These are phyloP conservation scores for Tetheella fluctuosa DNA, from an alignment of 2,888 invertebrate species.

Conservation along the genomic window DNA sequence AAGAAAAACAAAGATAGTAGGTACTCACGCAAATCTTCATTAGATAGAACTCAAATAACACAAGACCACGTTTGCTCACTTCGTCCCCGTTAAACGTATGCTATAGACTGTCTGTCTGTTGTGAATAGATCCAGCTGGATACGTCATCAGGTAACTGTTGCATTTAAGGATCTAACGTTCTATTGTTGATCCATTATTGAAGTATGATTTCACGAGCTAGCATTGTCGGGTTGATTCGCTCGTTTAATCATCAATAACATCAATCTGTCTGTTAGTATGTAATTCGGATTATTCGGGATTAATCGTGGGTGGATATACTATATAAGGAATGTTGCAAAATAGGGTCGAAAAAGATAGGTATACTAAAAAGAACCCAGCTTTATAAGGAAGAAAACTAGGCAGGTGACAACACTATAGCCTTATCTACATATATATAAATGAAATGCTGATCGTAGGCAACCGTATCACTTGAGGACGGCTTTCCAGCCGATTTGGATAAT, in stretches of 20 bases:
- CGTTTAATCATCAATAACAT: not conserved
- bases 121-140: not conserved
- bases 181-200: conserved; percentile 7
- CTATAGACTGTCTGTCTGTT: not conserved
- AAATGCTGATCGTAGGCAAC: too few relatives aligned
- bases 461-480: too few relatives aligned
- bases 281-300: too few relatives aligned
- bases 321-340: too few relatives aligned
- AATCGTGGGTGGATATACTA: too few relatives aligned
- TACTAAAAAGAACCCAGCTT: not conserved
- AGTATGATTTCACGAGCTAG: not conserved
- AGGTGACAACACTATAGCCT: too few relatives aligned
- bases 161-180: not conserved
- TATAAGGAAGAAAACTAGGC: too few relatives aligned
- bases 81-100: not conserved
- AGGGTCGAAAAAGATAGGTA: too few relatives aligned
- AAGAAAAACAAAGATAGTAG: not conserved
- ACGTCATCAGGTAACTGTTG: conserved; percentile 1
- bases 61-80: not conserved
- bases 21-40: not conserved
- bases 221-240: not conserved
- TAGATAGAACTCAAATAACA: not conserved
- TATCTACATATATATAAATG: too few relatives aligned
- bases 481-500: too few relatives aligned
- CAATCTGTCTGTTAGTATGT: not conserved